These are phyloP conservation scores for Aphodius sticticus DNA, from an alignment of 2,888 invertebrate species.

Conservation along the genomic window DNA sequence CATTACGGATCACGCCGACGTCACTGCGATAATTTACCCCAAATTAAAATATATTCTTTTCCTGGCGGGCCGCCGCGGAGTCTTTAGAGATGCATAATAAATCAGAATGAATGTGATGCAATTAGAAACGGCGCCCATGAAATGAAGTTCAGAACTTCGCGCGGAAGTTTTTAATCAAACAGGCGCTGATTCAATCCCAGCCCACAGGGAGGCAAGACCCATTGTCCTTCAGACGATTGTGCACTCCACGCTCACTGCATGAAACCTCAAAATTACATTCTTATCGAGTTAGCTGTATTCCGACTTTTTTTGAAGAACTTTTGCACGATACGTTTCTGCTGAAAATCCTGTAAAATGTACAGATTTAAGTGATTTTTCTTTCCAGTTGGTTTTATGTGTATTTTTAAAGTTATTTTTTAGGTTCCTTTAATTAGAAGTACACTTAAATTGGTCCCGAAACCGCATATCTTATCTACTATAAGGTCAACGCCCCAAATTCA, in stretches of 20 bases:
- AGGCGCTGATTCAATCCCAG: slow-evolving; percentile 55
- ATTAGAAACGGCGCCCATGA: slow-evolving; percentile 52
- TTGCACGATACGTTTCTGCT: background rate
- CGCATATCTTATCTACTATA: too few species aligned
- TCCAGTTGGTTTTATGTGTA: too few species aligned
- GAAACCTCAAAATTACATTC: slow-evolving; percentile 56
- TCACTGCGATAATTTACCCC: slow-evolving; percentile 26
- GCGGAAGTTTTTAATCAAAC: slow-evolving; percentile 57
- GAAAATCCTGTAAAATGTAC: background rate
- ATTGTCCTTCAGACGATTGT: slow-evolving; percentile 53
- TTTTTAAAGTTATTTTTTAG: too few species aligned
- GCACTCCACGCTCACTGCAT: slow-evolving; percentile 49
- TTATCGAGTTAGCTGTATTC: slow-evolving; percentile 54
- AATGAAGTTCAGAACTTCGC: slow-evolving; percentile 53
- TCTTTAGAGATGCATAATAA: slow-evolving; percentile 53
- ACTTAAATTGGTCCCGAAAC: too few species aligned
- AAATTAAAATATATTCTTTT: slow-evolving; percentile 35
- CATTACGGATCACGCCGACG: background rate
- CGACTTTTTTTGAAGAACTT: slow-evolving; percentile 34
- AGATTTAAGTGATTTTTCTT: too few species aligned
- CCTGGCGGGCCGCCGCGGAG: slow-evolving; percentile 38
- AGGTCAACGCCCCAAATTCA: too few species aligned
- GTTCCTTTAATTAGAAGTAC: too few species aligned
- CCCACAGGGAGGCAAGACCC: slow-evolving; percentile 50
- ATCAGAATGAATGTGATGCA: slow-evolving; percentile 54